A percentile compares a stretch with the other conserved stretches of the same genome.
phyloP scores from a whole-genome alignment of 2,888 invertebrate species.

The Lasioglossum oenotherae region DNA sequence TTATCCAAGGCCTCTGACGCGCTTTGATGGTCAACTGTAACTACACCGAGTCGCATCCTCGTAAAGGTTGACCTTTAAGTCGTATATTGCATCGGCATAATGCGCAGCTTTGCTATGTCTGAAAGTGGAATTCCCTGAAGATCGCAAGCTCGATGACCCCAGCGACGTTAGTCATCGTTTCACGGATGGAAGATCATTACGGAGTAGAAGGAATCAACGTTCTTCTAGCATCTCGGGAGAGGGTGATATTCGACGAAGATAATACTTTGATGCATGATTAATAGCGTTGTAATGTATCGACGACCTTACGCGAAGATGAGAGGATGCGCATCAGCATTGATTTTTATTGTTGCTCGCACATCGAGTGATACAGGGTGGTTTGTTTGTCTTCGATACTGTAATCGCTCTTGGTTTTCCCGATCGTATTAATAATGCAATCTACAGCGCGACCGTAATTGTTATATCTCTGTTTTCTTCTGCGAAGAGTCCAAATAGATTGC shows the following conservation, averaged over 20 bases:
- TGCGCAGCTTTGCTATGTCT: background rate
- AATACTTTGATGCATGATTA: background rate
- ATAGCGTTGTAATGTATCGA: background rate
- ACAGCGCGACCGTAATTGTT: background rate
- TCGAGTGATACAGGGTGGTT: background rate
- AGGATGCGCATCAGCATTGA: background rate
- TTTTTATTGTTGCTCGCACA: background rate
- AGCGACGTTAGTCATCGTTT: background rate
- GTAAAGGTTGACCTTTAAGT: background rate
- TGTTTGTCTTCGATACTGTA: background rate
- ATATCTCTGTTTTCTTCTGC: background rate
- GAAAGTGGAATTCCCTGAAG: constrained; percentile 11
- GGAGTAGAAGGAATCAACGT: background rate
- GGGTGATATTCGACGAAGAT: background rate
- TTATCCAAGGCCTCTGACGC: constrained; percentile 1
- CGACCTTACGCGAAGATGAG: background rate
- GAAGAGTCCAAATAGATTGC: background rate
- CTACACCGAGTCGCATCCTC: background rate
- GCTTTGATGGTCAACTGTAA: background rate
- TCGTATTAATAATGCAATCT: no score
- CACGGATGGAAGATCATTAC: background rate
- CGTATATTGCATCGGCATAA: background rate
- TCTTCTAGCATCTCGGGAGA: background rate
- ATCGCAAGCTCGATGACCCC: constrained; percentile 38
- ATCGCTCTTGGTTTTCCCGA: background rate